Evolutionary conservation across 2,113 vertebrate genomes (phyloP).

Genomic region (Psephotus haematonotus): DNA sequence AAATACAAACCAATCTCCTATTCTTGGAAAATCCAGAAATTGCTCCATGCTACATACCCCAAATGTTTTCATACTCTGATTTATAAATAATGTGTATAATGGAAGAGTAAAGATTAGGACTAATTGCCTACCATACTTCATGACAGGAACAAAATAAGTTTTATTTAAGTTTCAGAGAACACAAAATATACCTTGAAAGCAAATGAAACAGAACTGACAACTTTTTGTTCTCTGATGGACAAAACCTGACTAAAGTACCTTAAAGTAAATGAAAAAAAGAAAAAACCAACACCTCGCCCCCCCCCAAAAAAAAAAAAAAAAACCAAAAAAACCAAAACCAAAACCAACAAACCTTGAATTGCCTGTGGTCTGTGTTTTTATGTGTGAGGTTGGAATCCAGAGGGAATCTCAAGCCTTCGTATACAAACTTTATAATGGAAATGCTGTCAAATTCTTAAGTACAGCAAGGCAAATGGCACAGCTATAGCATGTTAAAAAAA

Average conservation of each 20-base stretch:
- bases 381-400: slow-evolving; percentile 5
- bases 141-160: not conserved
- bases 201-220: not conserved
- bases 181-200: not conserved
- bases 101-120: not conserved
- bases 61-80: not conserved
- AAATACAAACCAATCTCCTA: not conserved
- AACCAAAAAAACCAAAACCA: not conserved
- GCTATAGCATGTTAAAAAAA: slow-evolving; percentile 50
- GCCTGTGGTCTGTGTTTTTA: not conserved
- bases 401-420: slow-evolving; percentile 11
- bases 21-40: not conserved
- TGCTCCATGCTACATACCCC: not conserved
- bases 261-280: not conserved
- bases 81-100: not conserved
- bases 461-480: slow-evolving; percentile 40
- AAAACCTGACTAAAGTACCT: not conserved
- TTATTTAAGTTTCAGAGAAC: not conserved
- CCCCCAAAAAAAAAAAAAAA: too few relatives aligned
- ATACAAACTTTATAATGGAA: slow-evolving; percentile 60
- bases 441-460: slow-evolving; percentile 55
- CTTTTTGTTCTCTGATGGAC: not conserved
- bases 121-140: not conserved
- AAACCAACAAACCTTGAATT: not conserved
- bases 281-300: not conserved